Evolutionary conservation across 2,888 invertebrate genomes (phyloP), one percentile per base, ranked within the genome.

Genomic region (Tipula confusa): DNA sequence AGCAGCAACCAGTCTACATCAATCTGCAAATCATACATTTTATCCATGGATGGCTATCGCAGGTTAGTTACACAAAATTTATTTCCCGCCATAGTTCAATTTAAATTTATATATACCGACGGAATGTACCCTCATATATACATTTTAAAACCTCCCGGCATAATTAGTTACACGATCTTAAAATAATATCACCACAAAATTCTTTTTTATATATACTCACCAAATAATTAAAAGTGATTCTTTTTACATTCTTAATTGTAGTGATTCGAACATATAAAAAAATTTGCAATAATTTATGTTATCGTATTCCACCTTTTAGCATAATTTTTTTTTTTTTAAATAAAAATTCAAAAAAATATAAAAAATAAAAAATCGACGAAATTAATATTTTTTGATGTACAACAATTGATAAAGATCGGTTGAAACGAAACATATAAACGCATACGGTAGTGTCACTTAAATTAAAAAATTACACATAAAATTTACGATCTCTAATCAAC

Each of bases 1-100:
- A 86, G 93, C 94, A 86, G 95, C 95, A 87, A 96, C 95, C 89
- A 94, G 96, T 86, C 96, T 96, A 91, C 97, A 97, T 91, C 95
- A 96, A 91, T 93, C 95, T 90, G 93, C 93, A 91, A 96, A 94
- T 91, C 97, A 97, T 93, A 97, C 97, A 89, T 97, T 97, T 92
- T 97, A 97, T 91, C 97, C 97, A 87, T 97, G 97, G 97, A 97
- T 97, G 97, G 97, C 97, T 91, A 97, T 97, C 93, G 97, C 97
- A 97, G 97, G 97, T 97, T 91, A 94, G 96, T 88, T 84, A 29
- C 4, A 29, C 29, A 9, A 15, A 28, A 79, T 29, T 80, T n/a
- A 29, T 29, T 31, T 80, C 80, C 80, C 80, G 80, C 80, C 80
- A n/a, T n/a, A 29, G 31, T 80, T 13, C 15, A 29, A 64, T 24